These are phyloP conservation scores for Eupithecia exiguata DNA, from an alignment of 2,888 invertebrate species.

Conservation along the genomic window DNA sequence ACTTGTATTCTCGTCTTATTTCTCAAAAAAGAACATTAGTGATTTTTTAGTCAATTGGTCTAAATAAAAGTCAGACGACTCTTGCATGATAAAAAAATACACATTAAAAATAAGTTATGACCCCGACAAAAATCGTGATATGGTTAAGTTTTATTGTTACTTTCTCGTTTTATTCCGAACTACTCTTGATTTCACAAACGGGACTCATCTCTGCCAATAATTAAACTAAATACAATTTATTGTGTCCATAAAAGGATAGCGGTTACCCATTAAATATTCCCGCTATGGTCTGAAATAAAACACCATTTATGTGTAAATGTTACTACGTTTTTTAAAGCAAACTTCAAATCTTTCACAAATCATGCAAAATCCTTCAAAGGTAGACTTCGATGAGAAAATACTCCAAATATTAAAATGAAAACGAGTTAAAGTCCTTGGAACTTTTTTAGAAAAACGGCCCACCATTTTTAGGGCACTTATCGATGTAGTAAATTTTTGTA, in stretches of 20 bases:
- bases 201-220: slow-evolving; percentile 24
- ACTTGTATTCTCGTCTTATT: neutral
- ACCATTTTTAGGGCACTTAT: too few species aligned
- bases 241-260: slow-evolving; percentile 27
- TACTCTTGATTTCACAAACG: slow-evolving; percentile 23
- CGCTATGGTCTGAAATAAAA: neutral
- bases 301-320: too few species aligned
- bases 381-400: too few species aligned
- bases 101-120: slow-evolving; percentile 2
- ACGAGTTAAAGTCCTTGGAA: too few species aligned
- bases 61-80: neutral
- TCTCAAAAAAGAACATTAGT: neutral
- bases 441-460: too few species aligned
- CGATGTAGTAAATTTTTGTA: too few species aligned
- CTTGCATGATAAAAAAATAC: neutral
- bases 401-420: too few species aligned
- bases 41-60: neutral
- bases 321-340: too few species aligned
- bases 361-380: too few species aligned
- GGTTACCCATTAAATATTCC: neutral
- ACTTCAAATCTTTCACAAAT: too few species aligned
- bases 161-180: slow-evolving; percentile 9
- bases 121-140: neutral
- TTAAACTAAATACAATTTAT: slow-evolving; percentile 22
- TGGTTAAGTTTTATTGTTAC: neutral